These are phyloP conservation scores for Lingula anatina DNA, from an alignment of 2,888 invertebrate species.

Conservation along the genomic window DNA sequence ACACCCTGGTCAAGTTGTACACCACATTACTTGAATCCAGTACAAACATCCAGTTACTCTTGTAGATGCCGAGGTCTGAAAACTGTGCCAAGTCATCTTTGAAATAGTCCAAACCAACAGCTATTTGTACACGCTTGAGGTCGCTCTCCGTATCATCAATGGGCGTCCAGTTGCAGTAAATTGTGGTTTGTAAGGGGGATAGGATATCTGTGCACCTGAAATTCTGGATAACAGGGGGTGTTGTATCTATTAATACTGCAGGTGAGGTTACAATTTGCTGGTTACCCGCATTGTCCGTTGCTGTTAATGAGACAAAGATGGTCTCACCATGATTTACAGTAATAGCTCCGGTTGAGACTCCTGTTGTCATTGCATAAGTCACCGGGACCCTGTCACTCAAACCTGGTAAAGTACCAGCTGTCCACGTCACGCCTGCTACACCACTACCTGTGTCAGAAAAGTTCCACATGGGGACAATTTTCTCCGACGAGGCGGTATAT, in stretches of 20 bases:
- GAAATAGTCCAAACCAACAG: conserved; percentile 10
- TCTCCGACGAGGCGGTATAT: neutral
- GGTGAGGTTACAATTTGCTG: conserved; percentile 9
- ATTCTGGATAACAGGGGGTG: conserved; percentile 13
- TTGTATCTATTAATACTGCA: conserved; percentile 17
- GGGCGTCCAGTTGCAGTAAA: conserved; percentile 16
- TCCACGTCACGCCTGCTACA: neutral
- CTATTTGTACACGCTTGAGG: conserved; percentile 12
- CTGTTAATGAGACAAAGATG: conserved; percentile 13
- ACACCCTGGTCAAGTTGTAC: conserved; percentile 3
- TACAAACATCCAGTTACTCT: too few relatives aligned
- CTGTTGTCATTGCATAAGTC: too few relatives aligned
- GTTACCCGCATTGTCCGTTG: conserved; percentile 19
- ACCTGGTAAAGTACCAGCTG: neutral
- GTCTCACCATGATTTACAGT: conserved; percentile 15
- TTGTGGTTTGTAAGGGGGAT: conserved; percentile 11
- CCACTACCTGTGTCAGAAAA: neutral
- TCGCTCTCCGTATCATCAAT: conserved; percentile 16
- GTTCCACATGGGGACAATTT: neutral
- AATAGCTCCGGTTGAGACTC: conserved; percentile 5
- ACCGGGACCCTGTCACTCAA: too few relatives aligned
- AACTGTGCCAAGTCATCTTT: conserved; percentile 11
- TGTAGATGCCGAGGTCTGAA: too few relatives aligned
- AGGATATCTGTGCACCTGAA: conserved; percentile 15
- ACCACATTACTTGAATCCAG: too few relatives aligned